Evolutionary conservation across 2,888 invertebrate species (phyloP).

Genomic region (Euplagia quadripunctaria): DNA sequence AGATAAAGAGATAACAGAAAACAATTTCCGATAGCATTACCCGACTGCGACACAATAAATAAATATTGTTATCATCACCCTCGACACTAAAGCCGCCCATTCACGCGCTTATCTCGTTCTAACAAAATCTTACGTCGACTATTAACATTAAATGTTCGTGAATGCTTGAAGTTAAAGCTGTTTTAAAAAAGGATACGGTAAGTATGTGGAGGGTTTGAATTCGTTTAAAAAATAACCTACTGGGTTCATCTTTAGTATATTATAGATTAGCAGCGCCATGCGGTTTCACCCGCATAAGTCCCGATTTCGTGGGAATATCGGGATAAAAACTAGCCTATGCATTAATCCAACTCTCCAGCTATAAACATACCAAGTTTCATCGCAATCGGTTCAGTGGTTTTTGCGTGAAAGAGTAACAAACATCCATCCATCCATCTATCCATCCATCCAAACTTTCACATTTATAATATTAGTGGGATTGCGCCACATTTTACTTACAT

Average conservation of each 20-base stretch:
- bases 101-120: slow-evolving; percentile 53
- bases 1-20: slow-evolving; percentile 35
- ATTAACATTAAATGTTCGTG: slow-evolving; percentile 48
- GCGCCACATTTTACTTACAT: background rate
- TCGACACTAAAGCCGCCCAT: slow-evolving; percentile 50
- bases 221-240: background rate
- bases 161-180: slow-evolving; percentile 26
- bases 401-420: too few species aligned
- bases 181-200: slow-evolving; percentile 25
- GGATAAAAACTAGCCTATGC: too few species aligned
- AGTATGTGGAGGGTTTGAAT: background rate
- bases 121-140: slow-evolving; percentile 55
- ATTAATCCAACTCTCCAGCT: too few species aligned
- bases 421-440: too few species aligned
- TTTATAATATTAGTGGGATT: too few species aligned
- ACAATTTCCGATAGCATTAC: slow-evolving; percentile 35
- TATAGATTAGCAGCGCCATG: too few species aligned
- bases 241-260: background rate
- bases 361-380: too few species aligned
- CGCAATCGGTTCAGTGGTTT: too few species aligned
- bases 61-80: slow-evolving; percentile 60
- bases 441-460: too few species aligned
- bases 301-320: too few species aligned
- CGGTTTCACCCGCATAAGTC: too few species aligned
- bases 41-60: slow-evolving; percentile 45